Evolutionary conservation across 2,113 vertebrate genomes (phyloP), one percentile per base, ranked within the genome.

Genomic region (Falco punctatus): DNA sequence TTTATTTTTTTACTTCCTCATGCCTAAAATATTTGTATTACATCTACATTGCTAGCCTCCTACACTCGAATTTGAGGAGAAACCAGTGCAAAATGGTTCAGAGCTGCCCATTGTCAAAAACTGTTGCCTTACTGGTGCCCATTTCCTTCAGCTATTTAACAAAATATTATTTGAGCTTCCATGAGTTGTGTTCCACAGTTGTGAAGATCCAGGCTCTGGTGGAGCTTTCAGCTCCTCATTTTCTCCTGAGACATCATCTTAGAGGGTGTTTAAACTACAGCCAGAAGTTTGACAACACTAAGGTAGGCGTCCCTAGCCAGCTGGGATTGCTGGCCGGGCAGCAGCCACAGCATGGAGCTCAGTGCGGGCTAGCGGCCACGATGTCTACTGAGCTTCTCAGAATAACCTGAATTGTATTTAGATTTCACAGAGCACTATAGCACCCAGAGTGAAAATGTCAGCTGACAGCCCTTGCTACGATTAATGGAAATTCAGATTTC

Each of bases 51-150:
- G 4, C 21, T 72, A 57, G 4, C 30, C 49, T 52, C 8, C 26
- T 61, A 22, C 12, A 27, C 23, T 33, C 38, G 88, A 77, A 48
- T 72, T 8, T 27, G 19, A 77, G 49, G 27, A 77, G 49, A 72
- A 90, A 54, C 6, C 21, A 46, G 27, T 33, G 5, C 2, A 54
- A 92, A 78, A 61, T 23, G 2, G 11, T 81, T 46, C 49, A 49
- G 13, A 86, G 18, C 2, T 44, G 7, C 9, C 10, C 27, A 19
- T 11, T 27, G 18, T 26, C 44, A 85, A 75, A 58, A 86, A 7
- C 2, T 5, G 0, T 70, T 49, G 10, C 66, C 24, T 79, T 79
- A 20, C 32, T 55, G 33, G 23, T 5, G 10, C 24, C 12, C 0
- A 0, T 28, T 72, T 42, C 15, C 52, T 81, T 33, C 8, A 48